Evolutionary conservation across 1,140 invertebrate genomes (phyloP), one percentile per base, ranked within the genome.

Genomic region (Battus philenor): DNA sequence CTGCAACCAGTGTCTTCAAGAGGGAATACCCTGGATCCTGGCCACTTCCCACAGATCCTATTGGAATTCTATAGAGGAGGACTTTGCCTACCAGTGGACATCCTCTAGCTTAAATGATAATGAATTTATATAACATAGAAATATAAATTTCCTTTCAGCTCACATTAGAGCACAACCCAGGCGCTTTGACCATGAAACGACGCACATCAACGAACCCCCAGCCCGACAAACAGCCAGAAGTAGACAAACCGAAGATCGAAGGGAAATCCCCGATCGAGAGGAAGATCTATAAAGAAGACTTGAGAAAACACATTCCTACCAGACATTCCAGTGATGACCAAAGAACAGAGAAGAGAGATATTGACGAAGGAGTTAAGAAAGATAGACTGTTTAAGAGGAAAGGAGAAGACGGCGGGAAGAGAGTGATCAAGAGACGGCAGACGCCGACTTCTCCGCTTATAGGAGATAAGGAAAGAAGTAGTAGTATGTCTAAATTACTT

Each of bases 101-200:
- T n/a, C n/a, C n/a, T n/a, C n/a, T n/a, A n/a, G n/a, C n/a, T n/a
- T n/a, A n/a, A n/a, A n/a, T n/a, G n/a, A n/a, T n/a, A n/a, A n/a
- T n/a, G n/a, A n/a, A n/a, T n/a, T n/a, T n/a, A n/a, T n/a, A n/a
- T n/a, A n/a, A n/a, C n/a, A n/a, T n/a, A n/a, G n/a, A n/a, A n/a
- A n/a, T n/a, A n/a, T n/a, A n/a, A n/a, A n/a, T n/a, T n/a, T n/a
- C n/a, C n/a, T n/a, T n/a, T n/a, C 76, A 94, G 90, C 75, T 95
- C 44, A 95, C 93, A 17, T 94, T 97, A 54, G 96, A 97, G 76
- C 94, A 96, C 62, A 95, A 95, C 80, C 94, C 95, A 15, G 92
- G 93, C 1, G 73, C 77, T 50, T 65, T 64, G 38, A 63, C 58
- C 56, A 65, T 44, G 6, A 68, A 64, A 32, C 52, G 56, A 11